Evolutionary conservation across 1,140 invertebrate genomes (phyloP).

Genomic region (Panagrolaimus sp.): DNA sequence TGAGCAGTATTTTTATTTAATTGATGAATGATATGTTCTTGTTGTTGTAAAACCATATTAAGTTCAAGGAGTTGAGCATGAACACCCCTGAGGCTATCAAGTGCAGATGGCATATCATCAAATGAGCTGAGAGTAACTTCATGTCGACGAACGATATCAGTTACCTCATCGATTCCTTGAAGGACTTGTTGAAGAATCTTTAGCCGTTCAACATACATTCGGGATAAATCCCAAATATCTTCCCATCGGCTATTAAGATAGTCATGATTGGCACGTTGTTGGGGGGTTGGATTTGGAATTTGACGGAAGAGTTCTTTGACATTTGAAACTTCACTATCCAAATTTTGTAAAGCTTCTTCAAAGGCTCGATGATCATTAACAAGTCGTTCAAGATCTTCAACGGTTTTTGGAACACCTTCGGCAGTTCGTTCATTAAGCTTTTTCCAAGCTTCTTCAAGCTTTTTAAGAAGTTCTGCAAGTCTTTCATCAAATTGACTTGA

Average conservation of each 20-base stretch:
- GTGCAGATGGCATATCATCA: constrained; percentile 74
- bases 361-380: constrained; percentile 76
- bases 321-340: constrained; percentile 72
- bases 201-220: constrained; percentile 78
- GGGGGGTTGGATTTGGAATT: constrained; percentile 71
- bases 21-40: constrained; percentile 79
- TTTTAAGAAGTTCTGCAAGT: constrained; percentile 72
- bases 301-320: constrained; percentile 61
- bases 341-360: constrained; percentile 62
- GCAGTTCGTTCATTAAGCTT: constrained; percentile 74
- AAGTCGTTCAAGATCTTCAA: constrained; percentile 77
- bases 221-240: constrained; percentile 75
- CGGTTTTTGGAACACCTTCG: constrained; percentile 75
- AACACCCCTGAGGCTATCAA: constrained; percentile 71
- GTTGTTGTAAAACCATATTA: constrained; percentile 67
- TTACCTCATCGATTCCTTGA: constrained; percentile 79
- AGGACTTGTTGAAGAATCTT: constrained; percentile 85
- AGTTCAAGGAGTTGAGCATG: constrained; percentile 62
- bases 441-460: constrained; percentile 77
- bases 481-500: constrained; percentile 79
- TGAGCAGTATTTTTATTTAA: constrained; percentile 81
- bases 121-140: constrained; percentile 81
- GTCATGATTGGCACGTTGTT: constrained; percentile 78
- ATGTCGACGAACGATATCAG: constrained; percentile 78
- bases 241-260: constrained; percentile 84